Base-by-base conservation (phyloP, 1,140 invertebrate genomes). In the Orius insidiosus region DNA sequence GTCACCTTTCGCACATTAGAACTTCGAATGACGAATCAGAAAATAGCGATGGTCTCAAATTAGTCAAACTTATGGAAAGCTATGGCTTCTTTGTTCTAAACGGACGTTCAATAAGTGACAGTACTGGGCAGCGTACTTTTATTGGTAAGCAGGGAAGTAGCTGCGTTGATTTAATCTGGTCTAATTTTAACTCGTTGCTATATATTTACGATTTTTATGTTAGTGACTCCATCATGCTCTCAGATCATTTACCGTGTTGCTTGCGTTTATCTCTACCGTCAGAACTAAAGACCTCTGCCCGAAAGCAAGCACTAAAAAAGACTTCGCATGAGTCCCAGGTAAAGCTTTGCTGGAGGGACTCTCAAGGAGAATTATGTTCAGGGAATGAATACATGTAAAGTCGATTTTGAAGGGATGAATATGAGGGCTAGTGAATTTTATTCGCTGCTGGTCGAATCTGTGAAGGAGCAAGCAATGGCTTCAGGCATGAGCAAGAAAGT, bases 241-340 rank as follows among this genome's bases (percentile, higher is more conserved):
- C 39, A 6, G 39, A 41, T 41, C 39, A 41, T 24, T n/a, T 41
- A 24, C 39, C 39, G 19, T 41, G 39, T 24, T 24, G 7, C 24
- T 24, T 24, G 24, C 7, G 7, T 24, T 24, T 24, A 7, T 24
- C 24, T 24, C 7, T 24, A 7, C 24, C 24, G 7, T 24, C 24
- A 7, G 7, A 7, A 7, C 24, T 7, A 3, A 24, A 24, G 24
- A 7, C 24, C 24, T 3, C 24, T 7, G 3, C 24, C 24, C 24
- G 7, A 4, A 24, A 7, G 24, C 24, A n/a, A n/a, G n/a, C n/a
- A n/a, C n/a, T n/a, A n/a, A n/a, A n/a, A n/a, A n/a, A 3, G 24
- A 4, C 24, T 24, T 4, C 24, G 24, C 3, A 4, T 7, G 24
- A 4, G 24, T 4, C 24, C 24, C 3, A 24, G 24, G n/a, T n/a